phyloP scores from a whole-genome alignment of 1,140 invertebrate genomes.

The Penaeus chinensis region DNA sequence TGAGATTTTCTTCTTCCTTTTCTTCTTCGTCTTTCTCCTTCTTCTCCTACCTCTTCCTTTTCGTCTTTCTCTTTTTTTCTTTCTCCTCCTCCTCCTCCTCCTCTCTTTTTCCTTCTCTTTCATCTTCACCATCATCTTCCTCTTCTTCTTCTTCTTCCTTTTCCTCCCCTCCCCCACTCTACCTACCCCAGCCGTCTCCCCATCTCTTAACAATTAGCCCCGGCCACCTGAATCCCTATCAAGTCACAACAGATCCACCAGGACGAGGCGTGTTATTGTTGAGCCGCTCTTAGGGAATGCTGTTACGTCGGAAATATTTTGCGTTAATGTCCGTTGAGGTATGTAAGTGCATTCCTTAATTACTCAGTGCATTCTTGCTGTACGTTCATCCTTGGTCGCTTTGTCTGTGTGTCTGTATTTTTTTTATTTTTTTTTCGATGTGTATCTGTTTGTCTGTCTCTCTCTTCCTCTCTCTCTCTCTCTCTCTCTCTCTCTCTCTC shows the following conservation, averaged over 20 bases:
- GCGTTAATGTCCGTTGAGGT: slow-evolving; percentile 25
- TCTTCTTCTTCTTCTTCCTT: not conserved
- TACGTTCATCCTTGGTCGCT: not conserved
- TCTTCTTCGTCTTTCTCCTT: not conserved
- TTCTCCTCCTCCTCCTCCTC: too few relatives aligned
- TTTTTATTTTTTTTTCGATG: not conserved
- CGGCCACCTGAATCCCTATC: slow-evolving; percentile 20
- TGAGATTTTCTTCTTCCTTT: slow-evolving; percentile 1
- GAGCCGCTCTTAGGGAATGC: slow-evolving; percentile 31
- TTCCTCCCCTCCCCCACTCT: not conserved
- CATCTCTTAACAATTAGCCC: slow-evolving; percentile 50
- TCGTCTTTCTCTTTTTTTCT: too few relatives aligned
- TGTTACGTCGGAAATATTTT: slow-evolving; percentile 25
- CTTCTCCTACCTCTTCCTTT: too few relatives aligned
- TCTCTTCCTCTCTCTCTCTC: slow-evolving; percentile 10
- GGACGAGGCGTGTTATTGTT: slow-evolving; percentile 40
- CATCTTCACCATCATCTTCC: too few relatives aligned
- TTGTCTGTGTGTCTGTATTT: not conserved
- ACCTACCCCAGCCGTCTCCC: not conserved
- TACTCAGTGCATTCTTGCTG: slow-evolving; percentile 19
- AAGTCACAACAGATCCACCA: slow-evolving; percentile 49
- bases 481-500: slow-evolving; percentile 29
- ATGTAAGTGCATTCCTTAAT: slow-evolving; percentile 46
- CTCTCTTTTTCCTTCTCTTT: too few relatives aligned
- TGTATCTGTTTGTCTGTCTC: not conserved